Evolutionary conservation across 2,888 invertebrate species (phyloP), one percentile per base, ranked within the genome.

Genomic region (Tinea pellionella): DNA sequence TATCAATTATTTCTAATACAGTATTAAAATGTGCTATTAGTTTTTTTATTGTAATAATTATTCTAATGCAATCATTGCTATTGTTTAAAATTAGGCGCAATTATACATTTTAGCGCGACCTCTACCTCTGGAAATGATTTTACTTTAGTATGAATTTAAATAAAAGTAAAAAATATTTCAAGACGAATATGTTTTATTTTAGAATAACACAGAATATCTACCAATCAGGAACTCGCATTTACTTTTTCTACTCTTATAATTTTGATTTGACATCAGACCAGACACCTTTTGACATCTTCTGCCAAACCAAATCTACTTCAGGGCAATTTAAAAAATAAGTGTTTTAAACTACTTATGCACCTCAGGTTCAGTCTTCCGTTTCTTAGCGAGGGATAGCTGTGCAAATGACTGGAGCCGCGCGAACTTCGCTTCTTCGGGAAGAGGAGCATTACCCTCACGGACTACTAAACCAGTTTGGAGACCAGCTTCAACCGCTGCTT

Each of bases 401-500:
- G 88, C 80, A 82, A 47, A 93, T 79, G 32, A 91, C 85, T 11
- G 74, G 89, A 93, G 19, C 78, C 67, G 47, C 15, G 8, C 2
- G n/a, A 2, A n/a, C n/a, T n/a, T 16, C 59, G 82, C 83, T 4
- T 89, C 91, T 13, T 90, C 90, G 9, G 92, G 89, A 0, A 96
- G 81, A 0, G 91, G 85, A 0, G 89, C 90, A 77, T 97, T 96
- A 60, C 96, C 97, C 63, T 93, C 93, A 63, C 97, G 91, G 60
- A 89, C 84, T 1, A 97, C 90, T 24, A 98, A 75, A 3, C 90
- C 89, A 11, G 90, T 87, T 55, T 90, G 87, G 61, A 96, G 64
- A 11, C 95, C 96, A 0, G 95, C 93, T 32, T 87, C 76, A 51
- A 89, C 89, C 0, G 97, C 97, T 58, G 97, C 96, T 72, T 90